Evolutionary conservation across 2,888 invertebrate species (phyloP), one percentile per base, ranked within the genome.

Genomic region (Chloroclysta siterata): DNA sequence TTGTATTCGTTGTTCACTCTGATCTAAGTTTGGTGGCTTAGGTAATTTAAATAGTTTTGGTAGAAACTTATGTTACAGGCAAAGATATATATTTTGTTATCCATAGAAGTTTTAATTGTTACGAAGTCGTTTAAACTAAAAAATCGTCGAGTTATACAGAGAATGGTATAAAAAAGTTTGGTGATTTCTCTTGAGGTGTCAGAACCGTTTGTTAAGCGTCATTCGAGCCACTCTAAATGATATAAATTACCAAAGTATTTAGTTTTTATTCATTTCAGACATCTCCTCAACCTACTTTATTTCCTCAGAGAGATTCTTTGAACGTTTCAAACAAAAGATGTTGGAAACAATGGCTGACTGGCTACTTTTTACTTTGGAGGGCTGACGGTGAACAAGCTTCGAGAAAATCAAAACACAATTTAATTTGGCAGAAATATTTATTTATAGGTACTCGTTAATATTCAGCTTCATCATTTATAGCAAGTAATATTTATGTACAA

Each of bases 361-460:
- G 62, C 64, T 66, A 74, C 72, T 75, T 75, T 74, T 75, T 74
- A 22, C 22, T 72, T 63, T 47, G 44, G 55, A 60, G 53, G 46
- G 60, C 60, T 63, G 60, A 54, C 48, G 60, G 36, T 55, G 46
- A 67, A 62, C 48, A 68, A 65, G 50, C 62, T 59, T 57, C 39
- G 14, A 65, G 28, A 78, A 46, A 83, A 87, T 82, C 72, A 84
- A 88, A 84, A 80, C 74, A 80, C 75, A 68, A 70, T 70, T 71
- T 88, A 87, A 92, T 93, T 93, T 93, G 93, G 93, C 93, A 92
- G 92, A 93, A 90, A 90, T 91, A 90, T 92, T 92, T 91, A 91
- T 90, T 92, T 85, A 88, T 91, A 56, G 46, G 48, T 56, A 92
- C 88, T 89, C 85, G 87, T 88, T 88, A 88, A 90, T 88, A 81